Conservation (phyloP, 2,888 invertebrate genomes). For the Caenorhabditis sp. region DNA sequence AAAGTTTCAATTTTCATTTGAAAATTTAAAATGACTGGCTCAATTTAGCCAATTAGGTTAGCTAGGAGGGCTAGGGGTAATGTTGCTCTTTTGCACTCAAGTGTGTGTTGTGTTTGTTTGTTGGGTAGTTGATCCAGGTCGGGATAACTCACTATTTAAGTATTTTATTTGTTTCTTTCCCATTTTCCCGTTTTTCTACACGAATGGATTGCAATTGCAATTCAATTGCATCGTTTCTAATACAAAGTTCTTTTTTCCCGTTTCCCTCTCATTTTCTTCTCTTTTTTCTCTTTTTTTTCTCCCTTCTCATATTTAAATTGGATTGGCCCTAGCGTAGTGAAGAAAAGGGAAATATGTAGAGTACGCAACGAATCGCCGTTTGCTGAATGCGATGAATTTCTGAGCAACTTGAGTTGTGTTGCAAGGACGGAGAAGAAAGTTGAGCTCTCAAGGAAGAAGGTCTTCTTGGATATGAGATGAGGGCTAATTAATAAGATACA, state of each 20-base stretch:
- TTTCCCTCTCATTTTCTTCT: background rate
- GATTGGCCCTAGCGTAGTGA: background rate
- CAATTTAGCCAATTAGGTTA: no score
- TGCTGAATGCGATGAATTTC: background rate
- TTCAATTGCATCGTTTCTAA: background rate
- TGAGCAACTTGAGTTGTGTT: constrained; percentile 2
- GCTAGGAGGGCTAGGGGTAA: background rate
- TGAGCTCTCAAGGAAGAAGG: no score
- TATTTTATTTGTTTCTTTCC: no score
- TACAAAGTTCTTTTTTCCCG: background rate
- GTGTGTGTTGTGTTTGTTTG: background rate
- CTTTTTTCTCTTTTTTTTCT: background rate
- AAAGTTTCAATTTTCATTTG: background rate
- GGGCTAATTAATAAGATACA: background rate
- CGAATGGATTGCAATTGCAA: background rate
- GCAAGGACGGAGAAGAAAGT: background rate
- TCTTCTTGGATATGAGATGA: no score
- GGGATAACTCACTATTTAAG: no score
- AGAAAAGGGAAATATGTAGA: no score
- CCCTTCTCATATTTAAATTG: constrained; percentile 3
- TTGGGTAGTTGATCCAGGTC: no score
- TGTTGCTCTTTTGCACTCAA: background rate
- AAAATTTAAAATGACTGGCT: no score
- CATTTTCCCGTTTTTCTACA: constrained; percentile 1
- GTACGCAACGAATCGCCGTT: no score